phyloP scores from a whole-genome alignment of 2,888 invertebrate genomes.

The Yponomeuta evonymella region DNA sequence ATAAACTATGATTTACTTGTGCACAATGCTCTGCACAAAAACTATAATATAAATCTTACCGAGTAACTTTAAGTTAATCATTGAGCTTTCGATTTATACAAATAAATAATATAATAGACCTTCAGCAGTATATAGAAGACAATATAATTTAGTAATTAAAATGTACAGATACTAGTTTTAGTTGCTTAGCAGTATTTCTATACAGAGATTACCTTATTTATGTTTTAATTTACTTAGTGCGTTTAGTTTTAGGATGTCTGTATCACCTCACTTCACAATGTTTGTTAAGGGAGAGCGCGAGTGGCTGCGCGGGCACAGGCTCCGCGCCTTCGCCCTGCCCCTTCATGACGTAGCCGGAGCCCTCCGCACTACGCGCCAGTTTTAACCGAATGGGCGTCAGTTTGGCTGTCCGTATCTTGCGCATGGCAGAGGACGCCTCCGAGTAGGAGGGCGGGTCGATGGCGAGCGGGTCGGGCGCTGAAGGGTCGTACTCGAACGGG shows the following conservation, averaged over 20 bases:
- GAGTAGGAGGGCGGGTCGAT: conserved; percentile 46
- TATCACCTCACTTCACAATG: conserved; percentile 94
- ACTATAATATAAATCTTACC: conserved; percentile 46
- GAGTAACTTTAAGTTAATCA: conserved; percentile 71
- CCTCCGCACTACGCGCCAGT: conserved; percentile 87
- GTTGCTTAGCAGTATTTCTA: conserved; percentile 19
- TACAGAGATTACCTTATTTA: neutral
- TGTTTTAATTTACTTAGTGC: conserved; percentile 7
- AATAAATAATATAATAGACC: conserved; percentile 63
- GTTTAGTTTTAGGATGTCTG: conserved; percentile 37
- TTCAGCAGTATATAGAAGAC: conserved; percentile 44
- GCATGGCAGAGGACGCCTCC: conserved; percentile 57
- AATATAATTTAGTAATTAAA: conserved; percentile 34
- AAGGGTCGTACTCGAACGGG: conserved; percentile 66
- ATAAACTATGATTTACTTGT: conserved; percentile 60
- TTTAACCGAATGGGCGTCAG: conserved; percentile 89
- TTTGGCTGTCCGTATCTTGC: conserved; percentile 59
- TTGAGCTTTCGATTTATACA: conserved; percentile 75
- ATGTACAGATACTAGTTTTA: conserved; percentile 50
- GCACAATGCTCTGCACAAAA: conserved; percentile 58
- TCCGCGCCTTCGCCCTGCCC: conserved; percentile 32
- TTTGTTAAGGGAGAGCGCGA: conserved; percentile 80
- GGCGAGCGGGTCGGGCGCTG: conserved; percentile 63
- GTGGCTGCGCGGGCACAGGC: conserved; percentile 30
- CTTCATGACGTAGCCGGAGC: conserved; percentile 81